Base-by-base conservation (phyloP, 2,888 invertebrate genomes). In the Diplazon laetatorius region DNA sequence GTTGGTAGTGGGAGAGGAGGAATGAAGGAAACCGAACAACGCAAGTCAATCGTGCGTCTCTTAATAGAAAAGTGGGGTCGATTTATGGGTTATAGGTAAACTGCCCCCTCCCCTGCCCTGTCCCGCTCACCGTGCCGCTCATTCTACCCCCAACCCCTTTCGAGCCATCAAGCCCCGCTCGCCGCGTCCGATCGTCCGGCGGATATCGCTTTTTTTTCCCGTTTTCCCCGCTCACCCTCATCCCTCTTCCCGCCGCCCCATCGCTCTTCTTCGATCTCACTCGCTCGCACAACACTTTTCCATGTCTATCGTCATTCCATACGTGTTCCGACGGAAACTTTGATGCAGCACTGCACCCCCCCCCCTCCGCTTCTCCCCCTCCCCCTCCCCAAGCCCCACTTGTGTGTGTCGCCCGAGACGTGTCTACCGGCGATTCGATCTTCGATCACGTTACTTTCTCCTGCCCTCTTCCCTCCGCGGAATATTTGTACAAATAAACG, bases 1-100 rank as follows among this genome's bases (percentile, higher is more conserved):
- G 80, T 20, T 44, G 65, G 57, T 60, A 70, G 44, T 71, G 72
- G 42, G 62, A 16, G 75, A 72, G 74, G 55, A n/a, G n/a, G n/a
- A n/a, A 42, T 75, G 86, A 88, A 87, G 87, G 87, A 88, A 87
- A 84, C 86, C 84, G 88, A 87, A 87, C 88, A 88, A 88, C 87
- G 87, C 88, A 87, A 90, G 89, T 89, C 89, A 89, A 89, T 89
- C 89, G 89, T 87, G 89, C 88, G 89, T 89, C 89, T 89, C 89
- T 89, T 89, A 89, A 89, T 89, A 90, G 89, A 89, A 90, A 90
- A 90, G 89, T 89, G 89, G 88, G 89, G 89, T 90, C 89, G 89
- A 90, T 90, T 89, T 89, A 89, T 89, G 89, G 89, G 89, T 90
- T 89, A 89, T 89, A 89, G 89, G 89, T 88, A 89, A 89, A 89